phyloP scores from a whole-genome alignment of 2,888 invertebrate genomes.

The Dorcus hopei region DNA sequence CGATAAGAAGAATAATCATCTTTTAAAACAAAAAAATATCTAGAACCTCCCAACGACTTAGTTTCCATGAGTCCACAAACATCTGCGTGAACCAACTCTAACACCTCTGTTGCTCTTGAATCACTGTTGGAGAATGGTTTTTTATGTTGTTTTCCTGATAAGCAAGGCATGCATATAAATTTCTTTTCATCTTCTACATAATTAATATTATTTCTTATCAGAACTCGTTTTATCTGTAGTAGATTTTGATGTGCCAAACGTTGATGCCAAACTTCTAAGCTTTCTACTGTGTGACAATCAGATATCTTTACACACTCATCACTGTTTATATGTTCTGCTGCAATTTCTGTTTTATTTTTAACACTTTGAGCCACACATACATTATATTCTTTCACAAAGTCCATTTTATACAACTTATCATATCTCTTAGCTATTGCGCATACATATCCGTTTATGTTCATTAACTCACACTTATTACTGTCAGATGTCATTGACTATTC shows the following conservation, averaged over 20 bases:
- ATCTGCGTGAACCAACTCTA: slow-evolving; percentile 26
- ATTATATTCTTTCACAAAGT: no score
- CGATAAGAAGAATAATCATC: slow-evolving; percentile 31
- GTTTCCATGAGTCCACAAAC: slow-evolving; percentile 22
- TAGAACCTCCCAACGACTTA: slow-evolving; percentile 27
- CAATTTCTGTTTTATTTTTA: no score
- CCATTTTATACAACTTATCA: no score
- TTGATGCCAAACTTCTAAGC: slow-evolving; percentile 11
- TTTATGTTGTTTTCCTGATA: slow-evolving; percentile 23
- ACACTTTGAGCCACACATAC: no score
- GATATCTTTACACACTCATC: no score
- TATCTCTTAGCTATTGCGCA: no score
- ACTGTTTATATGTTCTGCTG: no score
- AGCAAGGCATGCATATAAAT: slow-evolving; percentile 20
- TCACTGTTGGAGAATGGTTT: slow-evolving; percentile 15
- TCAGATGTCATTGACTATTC: no score
- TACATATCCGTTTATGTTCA: no score
- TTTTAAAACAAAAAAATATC: slow-evolving; percentile 31
- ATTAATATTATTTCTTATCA: slow-evolving; percentile 9
- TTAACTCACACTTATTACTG: no score
- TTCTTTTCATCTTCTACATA: slow-evolving; percentile 6
- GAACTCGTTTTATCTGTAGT: slow-evolving; percentile 13
- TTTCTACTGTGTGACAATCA: no score
- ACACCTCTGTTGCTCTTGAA: slow-evolving; percentile 20
- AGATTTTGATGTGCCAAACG: slow-evolving; percentile 20